Percentiles rank a stretch among this genome's conserved stretches.
Conservation (phyloP, 2,797 vertebrate species). For the Chiloscyllium punctatum region DNA sequence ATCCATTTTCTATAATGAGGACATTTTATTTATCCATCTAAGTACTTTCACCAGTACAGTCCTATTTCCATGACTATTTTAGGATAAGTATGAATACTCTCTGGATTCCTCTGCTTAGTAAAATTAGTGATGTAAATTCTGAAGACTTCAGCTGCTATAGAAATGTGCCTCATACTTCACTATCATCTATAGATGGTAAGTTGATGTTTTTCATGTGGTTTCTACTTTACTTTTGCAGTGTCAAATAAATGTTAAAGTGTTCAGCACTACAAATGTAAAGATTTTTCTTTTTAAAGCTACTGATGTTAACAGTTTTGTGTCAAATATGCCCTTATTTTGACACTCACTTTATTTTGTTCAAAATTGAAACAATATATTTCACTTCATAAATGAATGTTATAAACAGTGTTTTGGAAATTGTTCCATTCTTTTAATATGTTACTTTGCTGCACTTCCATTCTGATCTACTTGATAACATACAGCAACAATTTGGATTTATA, state of each 20-base stretch:
- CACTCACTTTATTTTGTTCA: neutral
- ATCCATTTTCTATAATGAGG: neutral
- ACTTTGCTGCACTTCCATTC: neutral
- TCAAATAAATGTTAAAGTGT: neutral
- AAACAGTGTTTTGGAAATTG: neutral
- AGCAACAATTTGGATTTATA: too few relatives aligned
- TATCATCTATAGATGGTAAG: neutral
- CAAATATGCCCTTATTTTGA: neutral
- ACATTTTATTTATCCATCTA: neutral
- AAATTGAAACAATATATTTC: neutral
- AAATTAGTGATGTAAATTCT: slow-evolving; percentile 21
- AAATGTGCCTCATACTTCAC: slow-evolving; percentile 20
- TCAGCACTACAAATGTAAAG: neutral
- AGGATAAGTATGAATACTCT: neutral
- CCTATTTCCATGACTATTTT: neutral
- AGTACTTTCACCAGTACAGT: neutral
- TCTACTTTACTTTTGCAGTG: neutral
- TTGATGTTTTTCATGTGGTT: neutral
- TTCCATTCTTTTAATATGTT: neutral
- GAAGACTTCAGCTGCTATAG: slow-evolving; percentile 21
- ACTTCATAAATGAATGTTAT: neutral
- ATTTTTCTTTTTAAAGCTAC: neutral
- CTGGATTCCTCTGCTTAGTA: slow-evolving; percentile 4
- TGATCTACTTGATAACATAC: neutral
- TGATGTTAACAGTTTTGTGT: too few relatives aligned